phyloP scores from a whole-genome alignment of 2,888 invertebrate genomes.

The Philereme transversata region DNA sequence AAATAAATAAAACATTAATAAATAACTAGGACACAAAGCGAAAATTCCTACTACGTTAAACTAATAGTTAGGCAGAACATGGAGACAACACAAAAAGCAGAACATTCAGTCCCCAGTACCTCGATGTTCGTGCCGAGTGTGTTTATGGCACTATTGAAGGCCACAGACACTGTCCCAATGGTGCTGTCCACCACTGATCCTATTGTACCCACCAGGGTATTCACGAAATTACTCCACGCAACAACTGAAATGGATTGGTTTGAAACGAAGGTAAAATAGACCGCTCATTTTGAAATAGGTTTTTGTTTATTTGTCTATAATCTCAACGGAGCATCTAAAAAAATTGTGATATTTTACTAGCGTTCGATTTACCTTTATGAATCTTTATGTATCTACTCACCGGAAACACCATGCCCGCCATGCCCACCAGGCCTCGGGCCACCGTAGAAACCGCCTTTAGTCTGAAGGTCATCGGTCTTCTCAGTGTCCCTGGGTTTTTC shows the following conservation, averaged over 20 bases:
- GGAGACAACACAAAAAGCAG: slow-evolving; percentile 35
- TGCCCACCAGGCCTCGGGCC: slow-evolving; percentile 16
- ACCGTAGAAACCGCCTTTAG: slow-evolving; percentile 40
- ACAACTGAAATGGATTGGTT: slow-evolving; percentile 51
- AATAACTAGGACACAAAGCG: neutral
- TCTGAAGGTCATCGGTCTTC: slow-evolving; percentile 40
- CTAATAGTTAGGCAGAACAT: slow-evolving; percentile 21
- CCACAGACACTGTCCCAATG: slow-evolving; percentile 56
- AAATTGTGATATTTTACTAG: too few species aligned
- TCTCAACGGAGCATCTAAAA: too few species aligned
- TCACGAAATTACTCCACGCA: slow-evolving; percentile 68
- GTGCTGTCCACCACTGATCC: slow-evolving; percentile 66
- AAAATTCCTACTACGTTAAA: slow-evolving; percentile 1
- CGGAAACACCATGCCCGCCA: slow-evolving; percentile 18
- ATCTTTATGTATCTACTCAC: slow-evolving; percentile 26
- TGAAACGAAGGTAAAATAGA: neutral
- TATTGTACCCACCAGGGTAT: slow-evolving; percentile 60
- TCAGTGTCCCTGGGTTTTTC: slow-evolving; percentile 55
- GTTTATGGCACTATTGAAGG: slow-evolving; percentile 69
- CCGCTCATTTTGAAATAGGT: too few species aligned
- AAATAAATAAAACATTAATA: too few species aligned
- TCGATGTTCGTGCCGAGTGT: slow-evolving; percentile 71
- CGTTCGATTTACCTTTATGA: too few species aligned
- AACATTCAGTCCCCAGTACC: slow-evolving; percentile 52
- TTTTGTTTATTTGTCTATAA: too few species aligned